Conservation (phyloP, 2,113 vertebrate genomes). For the Delphinapterus leucas region DNA sequence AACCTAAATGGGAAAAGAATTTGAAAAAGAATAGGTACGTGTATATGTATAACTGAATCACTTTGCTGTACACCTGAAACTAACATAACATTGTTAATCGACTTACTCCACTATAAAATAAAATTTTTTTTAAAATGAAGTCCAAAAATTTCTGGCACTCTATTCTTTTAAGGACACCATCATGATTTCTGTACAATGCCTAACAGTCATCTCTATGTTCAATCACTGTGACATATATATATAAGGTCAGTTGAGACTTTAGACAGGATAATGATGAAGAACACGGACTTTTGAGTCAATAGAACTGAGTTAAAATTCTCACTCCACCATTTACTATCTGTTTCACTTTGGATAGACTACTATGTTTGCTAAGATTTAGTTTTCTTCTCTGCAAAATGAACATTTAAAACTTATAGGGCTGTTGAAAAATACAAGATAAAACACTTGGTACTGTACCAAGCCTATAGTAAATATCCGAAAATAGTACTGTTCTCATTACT, state of each 20-base stretch:
- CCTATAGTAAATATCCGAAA: neutral
- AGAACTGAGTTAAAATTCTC: slow-evolving; percentile 27
- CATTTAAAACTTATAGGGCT: neutral
- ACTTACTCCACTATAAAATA: neutral
- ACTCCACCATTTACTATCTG: neutral
- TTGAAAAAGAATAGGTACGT: neutral
- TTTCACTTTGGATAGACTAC: neutral
- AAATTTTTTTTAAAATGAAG: neutral
- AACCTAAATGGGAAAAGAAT: neutral
- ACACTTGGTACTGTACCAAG: neutral
- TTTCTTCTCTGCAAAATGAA: slow-evolving; percentile 12
- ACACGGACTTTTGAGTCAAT: neutral
- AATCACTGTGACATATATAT: neutral
- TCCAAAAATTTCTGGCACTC: neutral
- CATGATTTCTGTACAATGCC: neutral
- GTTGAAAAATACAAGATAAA: neutral
- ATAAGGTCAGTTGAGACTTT: neutral
- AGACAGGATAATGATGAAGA: neutral
- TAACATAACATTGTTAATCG: neutral
- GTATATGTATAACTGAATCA: neutral
- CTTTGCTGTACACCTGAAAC: neutral
- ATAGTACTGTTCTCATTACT: neutral
- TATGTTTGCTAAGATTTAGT: neutral
- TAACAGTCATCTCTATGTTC: neutral
- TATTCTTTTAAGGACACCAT: neutral